Evolutionary conservation across 1,140 invertebrate genomes (phyloP), one percentile per base, ranked within the genome.

Genomic region (Pseudomyrmex flavicornis): DNA sequence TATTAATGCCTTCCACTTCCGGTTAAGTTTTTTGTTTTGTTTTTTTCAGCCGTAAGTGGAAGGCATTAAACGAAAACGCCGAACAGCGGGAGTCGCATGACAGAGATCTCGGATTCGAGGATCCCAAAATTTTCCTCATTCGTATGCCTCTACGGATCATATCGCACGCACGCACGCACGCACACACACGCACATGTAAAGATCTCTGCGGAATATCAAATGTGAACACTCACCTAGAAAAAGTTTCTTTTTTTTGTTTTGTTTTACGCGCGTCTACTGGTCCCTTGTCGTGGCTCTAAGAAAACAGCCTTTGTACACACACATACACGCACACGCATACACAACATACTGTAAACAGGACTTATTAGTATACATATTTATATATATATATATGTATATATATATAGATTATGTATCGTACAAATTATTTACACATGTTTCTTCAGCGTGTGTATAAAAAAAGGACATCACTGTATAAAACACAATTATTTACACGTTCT

Each of bases 211-310:
- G 35, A 63, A 63, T 63, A 17, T n/a, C n/a, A 48, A 63, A 35
- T 7, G 46, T 50, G 20, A 63, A 20, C 46, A 35, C 5, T 75
- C 15, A n/a, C 35, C 10, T 35, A 50, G 26, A 63, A 63, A 50
- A 35, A 35, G 35, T 35, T 35, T 35, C 4, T 10, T 44, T 75
- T 48, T 13, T 17, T 75, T n/a, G n/a, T n/a, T n/a, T 22, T 12
- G 17, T 35, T 8, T 52, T 26, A 26, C 26, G 59, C 52, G 80
- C 54, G 63, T 69, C 85, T 90, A 35, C 35, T 35, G 88, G 88
- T 88, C 88, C 88, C 88, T 75, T 66, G 59, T 90, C 56, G 65
- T 26, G 61, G 80, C 82, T 84, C 72, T 58, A 61, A 61, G 9
- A 56, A 74, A 44, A 56, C 35, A 86, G 58, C 84, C 65, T 86